Conservation (phyloP, 2,888 invertebrate species). For the Tenthredo scrophulariae region DNA sequence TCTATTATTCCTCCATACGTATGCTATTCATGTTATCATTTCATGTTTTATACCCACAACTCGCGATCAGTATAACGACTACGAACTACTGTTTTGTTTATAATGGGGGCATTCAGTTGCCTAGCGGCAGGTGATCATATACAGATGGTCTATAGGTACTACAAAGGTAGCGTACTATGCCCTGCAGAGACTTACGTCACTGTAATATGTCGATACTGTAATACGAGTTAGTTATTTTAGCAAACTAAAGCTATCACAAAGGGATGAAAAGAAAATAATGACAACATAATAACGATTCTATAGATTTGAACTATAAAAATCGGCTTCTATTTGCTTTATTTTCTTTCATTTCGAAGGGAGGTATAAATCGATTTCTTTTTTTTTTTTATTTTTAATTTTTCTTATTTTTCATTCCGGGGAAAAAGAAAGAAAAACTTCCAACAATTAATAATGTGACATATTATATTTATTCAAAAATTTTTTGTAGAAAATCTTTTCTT, state of each 20-base stretch:
- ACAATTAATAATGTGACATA: background rate
- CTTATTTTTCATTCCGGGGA: too few species aligned
- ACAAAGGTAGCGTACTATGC: background rate
- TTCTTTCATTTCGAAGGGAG: background rate
- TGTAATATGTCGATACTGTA: background rate
- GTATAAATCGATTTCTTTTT: background rate
- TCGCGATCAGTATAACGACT: background rate
- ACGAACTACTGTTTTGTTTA: conserved; percentile 42
- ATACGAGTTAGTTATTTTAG: background rate
- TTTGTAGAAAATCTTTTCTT: background rate
- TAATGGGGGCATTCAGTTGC: conserved; percentile 36
- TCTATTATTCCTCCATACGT: background rate
- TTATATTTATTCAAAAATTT: background rate
- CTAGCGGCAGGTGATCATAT: conserved; percentile 44
- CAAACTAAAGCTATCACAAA: background rate
- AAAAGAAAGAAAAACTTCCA: background rate
- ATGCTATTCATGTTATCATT: background rate
- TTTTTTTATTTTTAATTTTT: too few species aligned
- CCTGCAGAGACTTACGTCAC: background rate
- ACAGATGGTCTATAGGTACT: conserved; percentile 30
- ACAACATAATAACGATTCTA: background rate
- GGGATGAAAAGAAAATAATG: background rate
- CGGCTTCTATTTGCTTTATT: background rate
- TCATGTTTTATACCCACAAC: background rate
- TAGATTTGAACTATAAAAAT: background rate